A percentile compares a stretch with the other conserved stretches of the same genome.
phyloP scores from a whole-genome alignment of 2,888 invertebrate genomes.

The Osedax frankpressi region DNA sequence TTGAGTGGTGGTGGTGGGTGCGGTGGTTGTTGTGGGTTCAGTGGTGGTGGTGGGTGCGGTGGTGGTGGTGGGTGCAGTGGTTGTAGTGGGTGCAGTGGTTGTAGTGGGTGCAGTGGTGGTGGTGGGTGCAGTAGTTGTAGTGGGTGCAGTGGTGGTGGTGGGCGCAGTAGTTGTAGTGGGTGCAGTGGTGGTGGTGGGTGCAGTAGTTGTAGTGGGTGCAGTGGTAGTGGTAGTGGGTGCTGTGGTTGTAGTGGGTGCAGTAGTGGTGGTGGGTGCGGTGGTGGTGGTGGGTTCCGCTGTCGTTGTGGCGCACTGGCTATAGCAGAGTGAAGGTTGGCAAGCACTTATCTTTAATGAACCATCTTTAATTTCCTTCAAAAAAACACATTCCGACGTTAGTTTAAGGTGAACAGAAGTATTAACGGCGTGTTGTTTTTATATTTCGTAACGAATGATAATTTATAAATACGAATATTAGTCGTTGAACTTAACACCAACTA shows the following conservation, averaged over 20 bases:
- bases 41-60: conserved; percentile 18
- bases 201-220: conserved; percentile 9
- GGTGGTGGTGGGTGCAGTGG: conserved; percentile 18
- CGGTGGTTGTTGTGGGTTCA: background rate
- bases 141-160: background rate
- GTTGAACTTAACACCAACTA: too few species aligned
- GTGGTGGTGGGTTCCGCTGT: conserved; percentile 16
- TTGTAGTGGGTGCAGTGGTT: conserved; percentile 17
- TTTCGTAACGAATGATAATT: too few species aligned
- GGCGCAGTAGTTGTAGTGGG: conserved; percentile 14
- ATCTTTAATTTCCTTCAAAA: too few species aligned
- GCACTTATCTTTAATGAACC: too few species aligned
- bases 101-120: background rate
- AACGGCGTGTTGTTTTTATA: too few species aligned
- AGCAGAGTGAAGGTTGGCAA: too few species aligned
- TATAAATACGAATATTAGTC: too few species aligned
- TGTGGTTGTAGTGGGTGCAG: conserved; percentile 18
- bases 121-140: background rate
- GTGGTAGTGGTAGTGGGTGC: conserved; percentile 9
- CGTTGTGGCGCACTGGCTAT: too few species aligned
- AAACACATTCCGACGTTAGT: too few species aligned
- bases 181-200: conserved; percentile 15
- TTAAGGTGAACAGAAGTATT: too few species aligned
- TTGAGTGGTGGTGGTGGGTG: conserved; percentile 1
- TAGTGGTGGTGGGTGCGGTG: conserved; percentile 17